phyloP scores from a whole-genome alignment of 2,113 vertebrate genomes.

The Epinephelus moara region DNA sequence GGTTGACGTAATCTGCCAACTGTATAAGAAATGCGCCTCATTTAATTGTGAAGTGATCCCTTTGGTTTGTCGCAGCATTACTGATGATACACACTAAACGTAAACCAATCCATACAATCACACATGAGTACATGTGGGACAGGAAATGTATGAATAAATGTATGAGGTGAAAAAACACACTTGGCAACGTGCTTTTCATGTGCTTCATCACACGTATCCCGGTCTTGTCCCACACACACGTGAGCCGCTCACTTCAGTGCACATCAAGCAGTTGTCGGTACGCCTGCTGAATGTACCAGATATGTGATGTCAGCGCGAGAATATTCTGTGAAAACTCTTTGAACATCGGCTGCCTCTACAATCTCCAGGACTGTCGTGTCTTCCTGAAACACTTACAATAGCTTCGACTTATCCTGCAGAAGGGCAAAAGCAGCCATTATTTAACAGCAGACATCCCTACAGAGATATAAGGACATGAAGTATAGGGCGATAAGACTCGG shows the following conservation, averaged over 20 bases:
- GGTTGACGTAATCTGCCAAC: background rate
- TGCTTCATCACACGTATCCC: background rate
- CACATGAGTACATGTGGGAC: conserved; percentile 9
- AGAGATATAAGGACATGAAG: conserved; percentile 41
- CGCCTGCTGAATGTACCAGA: conserved; percentile 14
- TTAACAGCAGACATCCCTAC: conserved; percentile 41
- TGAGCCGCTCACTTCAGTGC: conserved; percentile 13
- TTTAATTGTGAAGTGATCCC: background rate
- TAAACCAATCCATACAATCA: background rate
- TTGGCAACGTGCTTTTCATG: background rate
- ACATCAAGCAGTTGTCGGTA: conserved; percentile 23
- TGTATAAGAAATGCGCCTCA: background rate
- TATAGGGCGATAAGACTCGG: conserved; percentile 27
- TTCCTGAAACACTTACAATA: conserved; percentile 37
- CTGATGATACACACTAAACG: background rate
- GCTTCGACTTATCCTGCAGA: conserved; percentile 26
- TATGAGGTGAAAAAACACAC: conserved; percentile 29
- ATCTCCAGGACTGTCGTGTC: conserved; percentile 4
- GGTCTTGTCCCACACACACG: background rate
- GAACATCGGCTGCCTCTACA: conserved; percentile 11
- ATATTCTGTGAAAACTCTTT: conserved; percentile 32
- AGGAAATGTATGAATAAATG: conserved; percentile 26
- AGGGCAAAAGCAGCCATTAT: conserved; percentile 21
- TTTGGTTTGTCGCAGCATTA: background rate
- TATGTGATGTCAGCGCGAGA: conserved; percentile 25